Conservation (phyloP, 2,888 invertebrate species). For the Coecobrya sp. region DNA sequence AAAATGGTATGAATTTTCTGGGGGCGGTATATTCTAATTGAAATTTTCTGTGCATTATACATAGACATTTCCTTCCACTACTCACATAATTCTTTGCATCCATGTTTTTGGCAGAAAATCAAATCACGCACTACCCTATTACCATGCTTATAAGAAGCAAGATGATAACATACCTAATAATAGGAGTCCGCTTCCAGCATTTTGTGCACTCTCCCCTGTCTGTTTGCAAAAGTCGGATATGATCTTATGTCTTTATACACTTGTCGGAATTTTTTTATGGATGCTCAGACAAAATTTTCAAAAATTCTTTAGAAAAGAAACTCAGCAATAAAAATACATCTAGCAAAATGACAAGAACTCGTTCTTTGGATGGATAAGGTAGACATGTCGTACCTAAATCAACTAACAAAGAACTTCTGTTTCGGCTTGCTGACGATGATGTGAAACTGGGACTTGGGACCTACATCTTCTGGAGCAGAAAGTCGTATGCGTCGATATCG, state of each 20-base stretch:
- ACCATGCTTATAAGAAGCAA: not conserved
- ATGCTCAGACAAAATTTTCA: not conserved
- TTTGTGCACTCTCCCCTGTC: not conserved
- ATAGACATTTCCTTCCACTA: conserved; percentile 33
- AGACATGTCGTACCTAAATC: not conserved
- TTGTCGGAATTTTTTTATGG: not conserved
- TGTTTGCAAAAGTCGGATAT: not conserved
- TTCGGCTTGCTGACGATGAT: conserved; percentile 4
- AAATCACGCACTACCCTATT: conserved; percentile 10
- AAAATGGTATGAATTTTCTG: conserved; percentile 22
- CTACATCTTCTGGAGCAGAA: not conserved
- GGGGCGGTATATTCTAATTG: conserved; percentile 31
- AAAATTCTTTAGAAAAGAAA: conserved; percentile 15
- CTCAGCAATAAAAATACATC: not conserved
- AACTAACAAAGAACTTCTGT: conserved; percentile 10
- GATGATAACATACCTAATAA: not conserved
- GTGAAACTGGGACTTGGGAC: not conserved
- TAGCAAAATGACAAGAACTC: not conserved
- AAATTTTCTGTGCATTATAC: conserved; percentile 32
- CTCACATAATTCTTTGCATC: not conserved
- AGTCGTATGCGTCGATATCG: not conserved
- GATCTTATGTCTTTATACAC: not conserved
- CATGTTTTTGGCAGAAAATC: conserved; percentile 30
- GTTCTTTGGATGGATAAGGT: not conserved
- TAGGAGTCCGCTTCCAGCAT: conserved; percentile 1